Conservation (phyloP, 2,113 vertebrate species). For the Isichthys henryi region DNA sequence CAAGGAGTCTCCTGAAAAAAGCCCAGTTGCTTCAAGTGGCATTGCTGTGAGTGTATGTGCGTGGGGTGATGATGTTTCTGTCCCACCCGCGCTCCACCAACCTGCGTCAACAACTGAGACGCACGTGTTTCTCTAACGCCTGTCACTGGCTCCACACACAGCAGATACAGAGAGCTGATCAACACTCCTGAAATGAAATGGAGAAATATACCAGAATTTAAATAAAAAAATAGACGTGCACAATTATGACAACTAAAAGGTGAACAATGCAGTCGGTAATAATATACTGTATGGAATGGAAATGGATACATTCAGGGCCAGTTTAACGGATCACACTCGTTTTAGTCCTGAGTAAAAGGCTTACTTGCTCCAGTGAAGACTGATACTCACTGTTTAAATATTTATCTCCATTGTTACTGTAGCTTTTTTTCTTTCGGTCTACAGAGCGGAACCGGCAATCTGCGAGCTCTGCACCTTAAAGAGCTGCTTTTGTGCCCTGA, state of each 20-base stretch:
- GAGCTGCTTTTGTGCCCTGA: constrained; percentile 7
- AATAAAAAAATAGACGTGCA: not conserved
- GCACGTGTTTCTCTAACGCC: not conserved
- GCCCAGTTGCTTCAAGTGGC: not conserved
- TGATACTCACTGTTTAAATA: not conserved
- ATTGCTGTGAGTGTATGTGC: not conserved
- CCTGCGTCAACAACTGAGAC: not conserved
- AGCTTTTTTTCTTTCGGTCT: not conserved
- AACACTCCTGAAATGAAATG: not conserved
- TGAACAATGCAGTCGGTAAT: not conserved
- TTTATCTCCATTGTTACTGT: not conserved
- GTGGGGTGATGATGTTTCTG: not conserved
- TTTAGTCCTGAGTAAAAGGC: not conserved
- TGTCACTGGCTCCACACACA: not conserved
- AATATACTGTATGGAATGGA: not conserved
- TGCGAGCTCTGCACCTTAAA: constrained; percentile 16
- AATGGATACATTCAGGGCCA: not conserved
- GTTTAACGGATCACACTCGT: not conserved
- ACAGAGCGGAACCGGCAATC: constrained; percentile 13
- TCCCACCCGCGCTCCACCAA: not conserved
- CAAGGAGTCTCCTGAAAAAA: not conserved
- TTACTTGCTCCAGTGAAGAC: not conserved
- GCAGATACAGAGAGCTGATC: not conserved
- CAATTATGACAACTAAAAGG: not conserved
- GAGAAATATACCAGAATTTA: not conserved